Conservation (phyloP, 2,888 invertebrate species). For the Polydrusus cervinus region DNA sequence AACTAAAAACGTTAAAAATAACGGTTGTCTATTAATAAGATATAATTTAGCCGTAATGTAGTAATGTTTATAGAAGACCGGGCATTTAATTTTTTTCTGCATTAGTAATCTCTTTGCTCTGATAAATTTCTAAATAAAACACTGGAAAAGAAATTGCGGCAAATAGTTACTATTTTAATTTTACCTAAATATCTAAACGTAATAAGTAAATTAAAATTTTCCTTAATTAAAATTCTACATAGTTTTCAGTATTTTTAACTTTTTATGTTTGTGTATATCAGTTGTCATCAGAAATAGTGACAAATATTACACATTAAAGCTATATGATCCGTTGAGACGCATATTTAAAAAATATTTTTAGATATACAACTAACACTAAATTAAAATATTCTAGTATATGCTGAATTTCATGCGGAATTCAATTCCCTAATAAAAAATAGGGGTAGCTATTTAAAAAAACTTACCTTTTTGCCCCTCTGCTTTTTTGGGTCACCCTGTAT, state of each 20-base stretch:
- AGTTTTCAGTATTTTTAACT: background rate
- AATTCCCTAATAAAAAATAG: too few species aligned
- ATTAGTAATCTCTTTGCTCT: conserved; percentile 49
- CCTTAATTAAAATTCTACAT: background rate
- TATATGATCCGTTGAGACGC: too few species aligned
- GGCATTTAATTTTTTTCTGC: conserved; percentile 52
- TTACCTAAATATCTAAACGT: conserved; percentile 17
- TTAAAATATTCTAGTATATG: too few species aligned
- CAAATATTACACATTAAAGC: background rate
- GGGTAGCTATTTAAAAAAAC: too few species aligned
- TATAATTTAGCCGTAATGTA: conserved; percentile 37
- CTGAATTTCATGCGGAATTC: too few species aligned
- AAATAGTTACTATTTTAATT: conserved; percentile 26
- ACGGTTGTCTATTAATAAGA: conserved; percentile 39
- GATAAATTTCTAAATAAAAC: conserved; percentile 48
- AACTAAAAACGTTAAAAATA: conserved; percentile 29
- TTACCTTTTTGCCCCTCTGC: too few species aligned
- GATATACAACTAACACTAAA: too few species aligned
- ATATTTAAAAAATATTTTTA: too few species aligned
- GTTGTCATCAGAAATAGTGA: background rate
- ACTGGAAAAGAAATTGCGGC: conserved; percentile 28
- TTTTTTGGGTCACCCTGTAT: too few species aligned
- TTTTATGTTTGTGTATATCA: background rate
- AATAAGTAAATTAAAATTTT: conserved; percentile 9
- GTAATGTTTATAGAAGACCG: conserved; percentile 46